Base-by-base conservation (phyloP, 2,113 vertebrate genomes). In the Motacilla tschutschensis region DNA sequence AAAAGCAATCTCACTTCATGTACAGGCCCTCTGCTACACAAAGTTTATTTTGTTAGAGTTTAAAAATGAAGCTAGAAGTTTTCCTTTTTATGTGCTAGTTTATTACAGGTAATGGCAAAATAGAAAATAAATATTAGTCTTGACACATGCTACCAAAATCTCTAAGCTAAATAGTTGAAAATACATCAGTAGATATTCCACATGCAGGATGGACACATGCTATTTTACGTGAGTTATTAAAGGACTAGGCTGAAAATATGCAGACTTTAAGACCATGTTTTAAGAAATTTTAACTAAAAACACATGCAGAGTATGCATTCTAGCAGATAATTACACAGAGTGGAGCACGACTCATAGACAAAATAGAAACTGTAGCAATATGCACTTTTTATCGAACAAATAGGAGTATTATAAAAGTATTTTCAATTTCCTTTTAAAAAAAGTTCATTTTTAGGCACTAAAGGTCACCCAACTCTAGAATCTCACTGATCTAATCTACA, bases 281-380 rank as follows among this genome's bases (percentile, higher is more conserved):
- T 92, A 93, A 94, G 88, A 92, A 94, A 93, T 92, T 76, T 92
- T 94, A 91, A 94, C 63, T 73, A 58, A 94, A 94, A 92, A 22
- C 93, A 95, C 51, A 88, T 92, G 91, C 71, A 82, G 81, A 59
- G 64, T n/a, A 79, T 24, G 12, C 79, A 65, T 72, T 93, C 73
- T 85, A 89, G 62, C 71, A 88, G 87, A 87, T 92, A 93, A 91
- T 92, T 75, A 64, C 55, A 55, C 36, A 40, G 46, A 84, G 59
- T 21, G 12, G 53, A 84, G 72, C 26, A 55, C 1, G 1, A 51
- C 17, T 83, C 36, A 36, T 35, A 76, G 17, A 76, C 67, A 88
- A 66, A 65, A 33, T 15, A 47, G 50, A 54, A 91, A 73, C 21
- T 53, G 25, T n/a, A 63, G 53, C 33, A 89, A 70, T 2, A 6